Percentiles rank a stretch among this genome's conserved stretches.
Evolutionary conservation across 1,140 invertebrate species (phyloP).

Genomic region (Leptopilina boulardi): DNA sequence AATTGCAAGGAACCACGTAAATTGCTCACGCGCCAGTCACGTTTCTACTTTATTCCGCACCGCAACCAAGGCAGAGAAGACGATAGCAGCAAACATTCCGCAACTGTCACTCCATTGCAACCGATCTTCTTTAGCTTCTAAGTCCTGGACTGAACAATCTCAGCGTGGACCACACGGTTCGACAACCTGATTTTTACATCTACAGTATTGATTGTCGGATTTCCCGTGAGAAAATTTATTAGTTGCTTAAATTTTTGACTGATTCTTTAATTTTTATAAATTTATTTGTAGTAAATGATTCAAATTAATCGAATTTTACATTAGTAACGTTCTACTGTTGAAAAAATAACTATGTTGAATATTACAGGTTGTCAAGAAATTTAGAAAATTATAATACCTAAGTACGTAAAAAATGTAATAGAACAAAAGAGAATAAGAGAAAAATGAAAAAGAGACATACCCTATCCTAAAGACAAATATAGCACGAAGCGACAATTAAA

Average conservation of each 20-base stretch:
- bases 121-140: slow-evolving; percentile 39
- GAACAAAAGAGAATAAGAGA: background rate
- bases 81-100: slow-evolving; percentile 48
- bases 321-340: too few relatives aligned
- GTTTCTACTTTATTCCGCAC: slow-evolving; percentile 65
- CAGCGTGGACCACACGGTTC: slow-evolving; percentile 42
- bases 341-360: too few relatives aligned
- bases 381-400: too few relatives aligned
- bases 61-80: slow-evolving; percentile 16
- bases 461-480: background rate
- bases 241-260: too few relatives aligned
- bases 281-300: too few relatives aligned
- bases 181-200: background rate
- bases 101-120: slow-evolving; percentile 48
- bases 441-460: slow-evolving; percentile 1
- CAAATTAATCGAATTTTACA: too few relatives aligned
- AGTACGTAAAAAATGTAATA: background rate
- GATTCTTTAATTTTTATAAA: too few relatives aligned
- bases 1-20: slow-evolving; percentile 67
- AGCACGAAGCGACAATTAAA: slow-evolving; percentile 27
- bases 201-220: too few relatives aligned
- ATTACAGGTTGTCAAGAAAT: too few relatives aligned
- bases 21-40: slow-evolving; percentile 66
- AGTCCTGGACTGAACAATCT: slow-evolving; percentile 31
- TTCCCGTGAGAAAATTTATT: too few relatives aligned